Base-by-base conservation (phyloP, 2,113 vertebrate genomes). In the Microtus richardsoni region DNA sequence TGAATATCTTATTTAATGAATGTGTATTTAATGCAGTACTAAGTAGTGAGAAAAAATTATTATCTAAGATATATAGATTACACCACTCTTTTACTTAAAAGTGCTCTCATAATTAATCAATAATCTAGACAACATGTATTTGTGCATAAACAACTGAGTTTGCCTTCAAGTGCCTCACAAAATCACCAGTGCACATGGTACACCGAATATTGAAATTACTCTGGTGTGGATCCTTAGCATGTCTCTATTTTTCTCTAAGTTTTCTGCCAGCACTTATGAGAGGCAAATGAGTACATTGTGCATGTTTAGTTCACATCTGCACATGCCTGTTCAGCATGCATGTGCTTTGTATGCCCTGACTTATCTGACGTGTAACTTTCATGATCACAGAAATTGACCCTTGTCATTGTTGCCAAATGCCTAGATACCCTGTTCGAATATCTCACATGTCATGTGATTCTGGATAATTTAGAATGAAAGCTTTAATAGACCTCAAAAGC, bases 371-470 rank as follows among this genome's bases (percentile, higher is more conserved):
- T 97, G 70, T 96, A 97, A 96, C 54, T 97, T 98, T 98, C 93
- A 97, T 97, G 96, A 58, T 71, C 97, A 91, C 22, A 95, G 94
- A 97, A 90, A 98, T 98, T 98, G 98, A 85, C 91, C 98, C 98
- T 98, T 91, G 96, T 98, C 98, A 97, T 95, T 97, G 95, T 93
- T 97, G 75, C 90, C 97, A 91, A 98, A 98, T 96, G 58, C 44
- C 73, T 94, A 92, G 95, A 98, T 96, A 98, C 98, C 98, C 98
- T 97, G 95, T 98, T 96, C 92, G 89, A 98, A 97, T 98, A 90
- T 98, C 52, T 96, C 98, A 93, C 74, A 98, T 68, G 28, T 79
- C 95, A 97, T 58, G 54, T 58, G 54, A 58, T 58, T 58, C 19
- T 19, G 54, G 54, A 19, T 19, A 19, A 58, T 58, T 58, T 58